Evolutionary conservation across 2,113 vertebrate species (phyloP).

Genomic region (Aleadryas rufinucha): DNA sequence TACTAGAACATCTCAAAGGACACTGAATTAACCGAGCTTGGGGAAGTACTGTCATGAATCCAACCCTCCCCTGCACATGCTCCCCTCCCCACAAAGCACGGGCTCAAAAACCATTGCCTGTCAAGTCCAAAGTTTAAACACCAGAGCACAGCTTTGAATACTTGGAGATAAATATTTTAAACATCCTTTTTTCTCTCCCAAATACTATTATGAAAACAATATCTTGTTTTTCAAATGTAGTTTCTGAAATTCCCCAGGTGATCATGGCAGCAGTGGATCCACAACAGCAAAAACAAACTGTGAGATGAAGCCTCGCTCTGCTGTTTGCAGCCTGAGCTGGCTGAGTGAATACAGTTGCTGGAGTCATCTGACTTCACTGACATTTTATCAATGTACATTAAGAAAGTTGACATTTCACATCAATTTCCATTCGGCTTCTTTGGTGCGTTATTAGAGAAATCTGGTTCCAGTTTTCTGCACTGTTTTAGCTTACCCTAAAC

Average conservation of each 20-base stretch:
- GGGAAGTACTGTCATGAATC: background rate
- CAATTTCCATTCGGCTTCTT: background rate
- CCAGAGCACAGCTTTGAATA: background rate
- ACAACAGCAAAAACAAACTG: background rate
- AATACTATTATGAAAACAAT: background rate
- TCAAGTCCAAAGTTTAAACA: background rate
- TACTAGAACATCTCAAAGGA: background rate
- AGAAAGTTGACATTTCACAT: slow-evolving; percentile 27
- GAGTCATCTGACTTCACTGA: slow-evolving; percentile 41
- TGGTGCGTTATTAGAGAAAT: background rate
- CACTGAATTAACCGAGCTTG: background rate
- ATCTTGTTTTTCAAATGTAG: background rate
- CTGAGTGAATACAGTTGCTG: slow-evolving; percentile 2
- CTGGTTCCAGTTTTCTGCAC: background rate
- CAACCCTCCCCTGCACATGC: background rate
- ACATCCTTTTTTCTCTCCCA: background rate
- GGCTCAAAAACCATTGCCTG: background rate
- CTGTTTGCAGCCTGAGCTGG: background rate
- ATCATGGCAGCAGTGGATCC: background rate
- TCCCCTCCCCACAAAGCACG: background rate
- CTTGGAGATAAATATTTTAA: background rate
- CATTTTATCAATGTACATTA: slow-evolving; percentile 47
- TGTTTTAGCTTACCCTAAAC: background rate
- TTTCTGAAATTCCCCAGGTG: background rate
- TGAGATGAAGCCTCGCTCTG: background rate